Base-by-base conservation (phyloP, 2,113 vertebrate species). In the Rhipidura dahli region DNA sequence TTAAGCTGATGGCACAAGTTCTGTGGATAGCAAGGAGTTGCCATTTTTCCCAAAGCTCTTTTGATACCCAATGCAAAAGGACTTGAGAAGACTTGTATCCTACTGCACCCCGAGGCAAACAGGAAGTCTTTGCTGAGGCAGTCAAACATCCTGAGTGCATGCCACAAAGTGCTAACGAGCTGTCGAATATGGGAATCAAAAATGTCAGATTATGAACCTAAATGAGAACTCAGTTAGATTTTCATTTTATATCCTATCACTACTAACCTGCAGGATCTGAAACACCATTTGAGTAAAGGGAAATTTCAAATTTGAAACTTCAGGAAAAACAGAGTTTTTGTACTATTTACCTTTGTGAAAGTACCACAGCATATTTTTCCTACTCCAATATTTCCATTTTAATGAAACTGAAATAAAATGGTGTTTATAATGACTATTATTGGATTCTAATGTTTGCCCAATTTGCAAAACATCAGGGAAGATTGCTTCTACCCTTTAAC, bases 51-150 rank as follows among this genome's bases (percentile, higher is more conserved):
- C 47, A 64, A 88, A 90, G 84, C 68, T 85, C 70, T 69, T 91
- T 27, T 83, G 50, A 82, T 42, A 89, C 35, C 33, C 69, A 80
- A 65, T 90, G 51, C 42, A 86, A 77, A 80, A 89, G 24, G 40
- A 65, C 69, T 87, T 93, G 94, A 92, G 54, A 86, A 88, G 64
- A 87, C 64, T 71, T 93, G 92, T 6, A 96, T 31, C 30, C 66
- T 78, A 8, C 51, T 87, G 42, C 61, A 84, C 57, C 77, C 63
- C 18, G 5, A 85, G 79, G 91, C 78, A 93, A 94, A 90, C 0
- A 54, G 65, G 60, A 94, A 39, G 50, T 65, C 42, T 45, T 61
- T 81, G 63, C 35, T 83, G 75, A 94, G 72, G 76, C 13, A 90
- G 78, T 60, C 24, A 76, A 49, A 80, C 17, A 51, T 60, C 57